A percentile compares a stretch with the other conserved stretches of the same genome.
Conservation (phyloP, 2,113 vertebrate species). For the Thalassoma bifasciatum region DNA sequence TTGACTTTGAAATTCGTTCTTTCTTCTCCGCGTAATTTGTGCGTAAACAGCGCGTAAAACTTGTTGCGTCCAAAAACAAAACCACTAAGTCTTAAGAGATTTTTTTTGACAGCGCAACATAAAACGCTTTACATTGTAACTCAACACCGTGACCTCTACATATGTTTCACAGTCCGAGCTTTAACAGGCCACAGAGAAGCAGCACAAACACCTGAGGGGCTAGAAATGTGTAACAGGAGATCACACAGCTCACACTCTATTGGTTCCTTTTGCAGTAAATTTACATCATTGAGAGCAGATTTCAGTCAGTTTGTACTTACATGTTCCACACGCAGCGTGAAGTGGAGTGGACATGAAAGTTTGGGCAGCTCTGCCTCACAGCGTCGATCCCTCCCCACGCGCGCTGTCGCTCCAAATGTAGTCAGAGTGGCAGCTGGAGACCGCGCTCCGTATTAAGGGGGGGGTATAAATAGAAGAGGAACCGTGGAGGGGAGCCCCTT, state of each 20-base stretch:
- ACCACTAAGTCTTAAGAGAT: neutral
- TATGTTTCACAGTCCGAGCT: neutral
- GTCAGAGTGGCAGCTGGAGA: constrained; percentile 53
- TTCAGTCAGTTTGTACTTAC: constrained; percentile 53
- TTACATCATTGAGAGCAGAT: neutral
- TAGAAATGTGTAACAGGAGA: neutral
- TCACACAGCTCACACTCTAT: neutral
- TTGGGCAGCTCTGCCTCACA: constrained; percentile 26
- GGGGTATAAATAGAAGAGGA: constrained; percentile 67
- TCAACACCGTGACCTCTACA: neutral
- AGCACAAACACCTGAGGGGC: neutral
- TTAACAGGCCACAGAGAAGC: neutral
- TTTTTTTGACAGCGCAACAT: neutral
- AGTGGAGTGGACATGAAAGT: constrained; percentile 31
- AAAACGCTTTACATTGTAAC: neutral
- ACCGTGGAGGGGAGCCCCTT: constrained; percentile 23
- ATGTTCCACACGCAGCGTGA: constrained; percentile 17
- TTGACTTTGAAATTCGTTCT: no score
- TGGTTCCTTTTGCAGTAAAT: neutral
- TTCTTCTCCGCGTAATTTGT: neutral
- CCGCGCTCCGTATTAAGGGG: constrained; percentile 54
- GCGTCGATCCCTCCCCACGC: constrained; percentile 42
- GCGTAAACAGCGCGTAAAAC: constrained; percentile 44
- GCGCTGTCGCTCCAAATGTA: constrained; percentile 66
- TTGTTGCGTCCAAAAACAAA: neutral